These are phyloP conservation scores for Drosophila littoralis DNA, from an alignment of 1,140 invertebrate genomes.

Conservation along the genomic window DNA sequence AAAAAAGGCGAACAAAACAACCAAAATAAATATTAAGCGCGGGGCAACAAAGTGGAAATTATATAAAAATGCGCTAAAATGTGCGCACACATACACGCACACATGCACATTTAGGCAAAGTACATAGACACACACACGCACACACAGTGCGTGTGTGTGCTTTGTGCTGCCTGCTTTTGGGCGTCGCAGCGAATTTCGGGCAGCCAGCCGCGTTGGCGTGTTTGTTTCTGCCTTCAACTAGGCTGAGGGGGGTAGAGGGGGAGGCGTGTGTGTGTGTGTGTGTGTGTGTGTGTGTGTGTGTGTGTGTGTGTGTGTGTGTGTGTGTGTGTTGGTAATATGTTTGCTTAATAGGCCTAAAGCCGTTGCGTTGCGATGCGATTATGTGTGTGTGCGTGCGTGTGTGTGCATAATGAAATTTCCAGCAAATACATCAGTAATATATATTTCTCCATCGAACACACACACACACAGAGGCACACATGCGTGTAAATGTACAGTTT, in stretches of 20 bases:
- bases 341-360: conserved; percentile 73
- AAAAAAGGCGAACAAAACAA: conserved; percentile 74
- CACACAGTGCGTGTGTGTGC: conserved; percentile 6
- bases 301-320: neutral
- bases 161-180: conserved; percentile 70
- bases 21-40: conserved; percentile 72
- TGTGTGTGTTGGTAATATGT: conserved; percentile 66
- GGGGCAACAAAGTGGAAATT: conserved; percentile 76
- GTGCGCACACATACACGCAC: conserved; percentile 57
- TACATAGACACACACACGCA: conserved; percentile 1
- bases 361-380: neutral
- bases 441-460: conserved; percentile 2
- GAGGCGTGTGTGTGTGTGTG: neutral
- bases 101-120: neutral
- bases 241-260: too few species aligned
- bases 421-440: conserved; percentile 32
- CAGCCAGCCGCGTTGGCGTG: conserved; percentile 41
- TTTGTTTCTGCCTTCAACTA: conserved; percentile 6
- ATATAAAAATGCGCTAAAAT: conserved; percentile 84
- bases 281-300: conserved; percentile 9
- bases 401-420: conserved; percentile 44
- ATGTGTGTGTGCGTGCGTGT: neutral
- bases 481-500: conserved; percentile 19
- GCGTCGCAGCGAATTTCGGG: conserved; percentile 58
- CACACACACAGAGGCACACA: neutral